A percentile compares a stretch with the other conserved stretches of the same genome.
Evolutionary conservation across 2,797 vertebrate species (phyloP).

Genomic region (Molossus alvarezi): DNA sequence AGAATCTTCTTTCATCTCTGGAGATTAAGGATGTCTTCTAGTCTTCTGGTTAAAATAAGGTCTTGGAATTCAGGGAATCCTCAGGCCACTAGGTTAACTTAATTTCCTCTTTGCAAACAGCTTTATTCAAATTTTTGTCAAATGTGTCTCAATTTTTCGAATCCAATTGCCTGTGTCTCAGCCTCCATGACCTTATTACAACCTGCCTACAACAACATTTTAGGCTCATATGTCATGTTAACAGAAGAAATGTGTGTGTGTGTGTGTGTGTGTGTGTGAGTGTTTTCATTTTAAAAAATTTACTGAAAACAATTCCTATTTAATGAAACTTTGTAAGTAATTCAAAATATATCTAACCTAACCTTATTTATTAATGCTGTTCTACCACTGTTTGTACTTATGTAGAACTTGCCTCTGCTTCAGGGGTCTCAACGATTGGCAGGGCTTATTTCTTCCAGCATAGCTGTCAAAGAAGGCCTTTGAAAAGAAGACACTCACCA

Average conservation of each 20-base stretch:
- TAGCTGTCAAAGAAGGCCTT: not conserved
- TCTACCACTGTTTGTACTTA: not conserved
- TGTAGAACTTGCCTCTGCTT: not conserved
- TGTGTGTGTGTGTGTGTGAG: not conserved
- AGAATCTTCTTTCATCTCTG: not conserved
- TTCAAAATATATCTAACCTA: slow-evolving; percentile 18
- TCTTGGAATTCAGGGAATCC: not conserved
- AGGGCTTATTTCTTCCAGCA: not conserved
- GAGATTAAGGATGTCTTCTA: not conserved
- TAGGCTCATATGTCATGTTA: not conserved
- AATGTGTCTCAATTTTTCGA: not conserved
- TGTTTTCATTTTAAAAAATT: slow-evolving; percentile 45
- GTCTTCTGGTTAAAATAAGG: not conserved
- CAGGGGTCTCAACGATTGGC: not conserved
- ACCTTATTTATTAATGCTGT: not conserved
- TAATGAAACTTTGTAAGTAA: not conserved
- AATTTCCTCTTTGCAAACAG: not conserved
- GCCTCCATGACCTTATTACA: slow-evolving; percentile 6
- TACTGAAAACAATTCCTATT: not conserved
- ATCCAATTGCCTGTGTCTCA: slow-evolving; percentile 8
- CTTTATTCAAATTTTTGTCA: slow-evolving; percentile 29
- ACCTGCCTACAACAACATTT: not conserved
- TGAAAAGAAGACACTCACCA: not conserved
- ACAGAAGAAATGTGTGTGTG: not conserved
- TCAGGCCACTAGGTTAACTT: not conserved